Conservation (phyloP, 2,113 vertebrate species). For the Myiopsitta monachus region DNA sequence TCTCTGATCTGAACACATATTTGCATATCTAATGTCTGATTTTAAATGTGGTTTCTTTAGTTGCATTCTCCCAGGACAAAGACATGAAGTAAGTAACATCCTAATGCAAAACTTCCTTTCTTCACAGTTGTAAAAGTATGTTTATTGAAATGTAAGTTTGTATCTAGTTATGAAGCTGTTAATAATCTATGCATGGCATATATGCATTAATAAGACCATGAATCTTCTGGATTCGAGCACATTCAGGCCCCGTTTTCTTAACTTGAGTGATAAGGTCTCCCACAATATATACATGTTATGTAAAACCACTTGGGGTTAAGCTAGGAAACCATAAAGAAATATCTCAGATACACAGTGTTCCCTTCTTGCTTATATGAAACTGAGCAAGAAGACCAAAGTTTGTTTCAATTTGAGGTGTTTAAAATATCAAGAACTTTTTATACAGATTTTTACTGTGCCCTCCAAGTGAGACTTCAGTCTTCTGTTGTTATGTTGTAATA, state of each 20-base stretch:
- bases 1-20: slow-evolving; percentile 95
- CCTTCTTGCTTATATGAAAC: slow-evolving; percentile 7
- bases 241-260: neutral
- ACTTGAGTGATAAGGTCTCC: neutral
- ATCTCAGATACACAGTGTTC: neutral
- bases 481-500: neutral
- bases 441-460: neutral
- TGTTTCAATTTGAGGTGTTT: neutral
- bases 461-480: neutral
- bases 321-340: slow-evolving; percentile 33
- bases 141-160: slow-evolving; percentile 60
- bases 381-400: neutral
- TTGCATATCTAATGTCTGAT: slow-evolving; percentile 95
- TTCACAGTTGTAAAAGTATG: slow-evolving; percentile 54
- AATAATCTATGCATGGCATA: slow-evolving; percentile 59
- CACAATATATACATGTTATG: neutral
- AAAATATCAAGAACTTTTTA: neutral
- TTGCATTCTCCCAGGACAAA: slow-evolving; percentile 86
- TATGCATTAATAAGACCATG: slow-evolving; percentile 14
- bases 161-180: slow-evolving; percentile 58
- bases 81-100: slow-evolving; percentile 77
- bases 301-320: neutral
- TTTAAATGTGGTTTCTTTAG: slow-evolving; percentile 80
- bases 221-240: neutral
- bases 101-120: slow-evolving; percentile 70